These are phyloP conservation scores for Colius striatus DNA, from an alignment of 2,113 vertebrate species.

Conservation along the genomic window DNA sequence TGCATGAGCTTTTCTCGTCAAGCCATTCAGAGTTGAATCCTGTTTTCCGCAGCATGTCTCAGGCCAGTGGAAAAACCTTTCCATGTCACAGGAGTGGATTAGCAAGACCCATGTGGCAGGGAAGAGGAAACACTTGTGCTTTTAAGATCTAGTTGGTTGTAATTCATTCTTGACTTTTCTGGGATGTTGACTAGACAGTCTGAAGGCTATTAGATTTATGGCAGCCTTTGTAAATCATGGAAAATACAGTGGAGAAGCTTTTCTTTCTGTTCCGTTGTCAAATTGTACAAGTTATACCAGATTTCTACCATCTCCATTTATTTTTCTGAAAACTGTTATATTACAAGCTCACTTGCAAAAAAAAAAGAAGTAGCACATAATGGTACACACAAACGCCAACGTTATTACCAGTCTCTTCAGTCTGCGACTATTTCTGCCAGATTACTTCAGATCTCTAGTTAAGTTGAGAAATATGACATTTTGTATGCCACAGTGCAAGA, in stretches of 20 bases:
- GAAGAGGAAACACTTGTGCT: slow-evolving; percentile 20
- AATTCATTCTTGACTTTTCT: background rate
- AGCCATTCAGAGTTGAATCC: background rate
- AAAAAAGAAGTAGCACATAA: background rate
- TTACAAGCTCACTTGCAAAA: background rate
- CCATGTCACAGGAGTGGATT: background rate
- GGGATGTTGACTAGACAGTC: background rate
- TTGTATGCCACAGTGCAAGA: background rate
- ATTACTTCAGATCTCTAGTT: background rate
- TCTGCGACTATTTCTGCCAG: background rate
- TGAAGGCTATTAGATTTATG: background rate
- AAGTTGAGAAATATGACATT: background rate
- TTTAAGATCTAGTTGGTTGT: background rate
- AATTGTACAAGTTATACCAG: too few species aligned
- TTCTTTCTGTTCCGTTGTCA: background rate
- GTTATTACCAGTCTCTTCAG: background rate
- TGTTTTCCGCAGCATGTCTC: background rate
- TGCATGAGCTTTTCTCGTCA: background rate
- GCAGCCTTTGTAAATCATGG: rapidly evolving
- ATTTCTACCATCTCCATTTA: background rate
- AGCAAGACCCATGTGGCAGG: background rate
- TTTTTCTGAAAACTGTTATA: background rate
- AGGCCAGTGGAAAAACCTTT: slow-evolving; percentile 1
- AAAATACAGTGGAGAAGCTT: background rate
- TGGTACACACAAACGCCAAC: background rate